Percentiles rank a stretch among this genome's conserved stretches.
Conservation (phyloP, 2,797 vertebrate species). For the Oophaga sylvatica region DNA sequence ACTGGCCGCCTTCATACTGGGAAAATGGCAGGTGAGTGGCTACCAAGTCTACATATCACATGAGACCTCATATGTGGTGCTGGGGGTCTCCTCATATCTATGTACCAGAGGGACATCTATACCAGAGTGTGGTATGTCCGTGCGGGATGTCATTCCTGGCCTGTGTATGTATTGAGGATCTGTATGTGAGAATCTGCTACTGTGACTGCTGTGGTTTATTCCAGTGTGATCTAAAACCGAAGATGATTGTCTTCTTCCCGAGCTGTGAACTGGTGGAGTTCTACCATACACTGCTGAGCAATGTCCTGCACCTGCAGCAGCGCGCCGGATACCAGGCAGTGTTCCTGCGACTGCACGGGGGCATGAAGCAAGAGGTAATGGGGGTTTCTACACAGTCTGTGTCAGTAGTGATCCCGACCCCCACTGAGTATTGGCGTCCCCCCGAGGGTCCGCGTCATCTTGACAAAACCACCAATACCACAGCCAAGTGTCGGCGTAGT, state of each 20-base stretch:
- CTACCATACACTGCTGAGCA: constrained; percentile 71
- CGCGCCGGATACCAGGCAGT: background rate
- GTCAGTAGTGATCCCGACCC: background rate
- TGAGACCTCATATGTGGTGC: too few species aligned
- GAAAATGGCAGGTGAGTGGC: constrained; percentile 83
- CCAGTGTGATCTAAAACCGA: constrained; percentile 74
- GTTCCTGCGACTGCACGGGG: constrained; percentile 87
- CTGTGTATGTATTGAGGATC: too few species aligned
- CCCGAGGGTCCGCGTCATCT: background rate
- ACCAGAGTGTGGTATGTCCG: too few species aligned
- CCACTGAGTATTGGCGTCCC: background rate
- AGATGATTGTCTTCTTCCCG: constrained; percentile 80
- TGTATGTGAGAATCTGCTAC: too few species aligned
- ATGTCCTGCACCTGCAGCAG: constrained; percentile 65
- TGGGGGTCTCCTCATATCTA: too few species aligned
- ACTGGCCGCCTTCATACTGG: constrained; percentile 88
- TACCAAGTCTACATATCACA: too few species aligned
- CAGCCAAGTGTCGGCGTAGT: background rate
- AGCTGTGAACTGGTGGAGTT: constrained; percentile 82
- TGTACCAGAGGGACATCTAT: too few species aligned
- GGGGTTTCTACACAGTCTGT: background rate
- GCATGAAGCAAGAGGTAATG: constrained; percentile 90
- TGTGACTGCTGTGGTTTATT: background rate
- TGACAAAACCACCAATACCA: background rate
- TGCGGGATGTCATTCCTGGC: too few species aligned